These are phyloP conservation scores for Trialeurodes vaporariorum DNA, from an alignment of 1,140 invertebrate species.

Conservation along the genomic window DNA sequence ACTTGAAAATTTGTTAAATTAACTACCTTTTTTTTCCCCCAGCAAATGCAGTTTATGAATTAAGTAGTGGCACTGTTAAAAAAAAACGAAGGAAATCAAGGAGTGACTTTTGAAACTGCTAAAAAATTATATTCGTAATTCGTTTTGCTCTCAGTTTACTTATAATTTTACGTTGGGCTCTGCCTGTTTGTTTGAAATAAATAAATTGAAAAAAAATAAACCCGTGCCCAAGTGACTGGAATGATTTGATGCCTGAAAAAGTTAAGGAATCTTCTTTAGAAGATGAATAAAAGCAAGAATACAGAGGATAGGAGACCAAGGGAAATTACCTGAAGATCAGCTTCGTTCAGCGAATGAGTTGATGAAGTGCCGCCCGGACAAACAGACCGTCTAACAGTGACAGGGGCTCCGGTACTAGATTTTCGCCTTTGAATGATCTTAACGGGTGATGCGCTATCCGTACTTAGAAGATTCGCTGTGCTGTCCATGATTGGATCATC, in stretches of 20 bases:
- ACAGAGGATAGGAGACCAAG: not conserved
- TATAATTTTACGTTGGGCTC: constrained; percentile 2
- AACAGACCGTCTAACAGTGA: constrained; percentile 24
- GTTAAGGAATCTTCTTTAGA: not conserved
- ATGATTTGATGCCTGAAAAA: constrained; percentile 12
- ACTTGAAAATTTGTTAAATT: no score
- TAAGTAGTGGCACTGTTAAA: no score
- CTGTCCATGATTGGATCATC: constrained; percentile 45
- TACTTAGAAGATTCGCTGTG: constrained; percentile 35
- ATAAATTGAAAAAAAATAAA: no score
- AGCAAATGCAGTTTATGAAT: no score
- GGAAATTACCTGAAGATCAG: constrained; percentile 53
- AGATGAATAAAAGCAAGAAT: not conserved
- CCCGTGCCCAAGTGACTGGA: constrained; percentile 20
- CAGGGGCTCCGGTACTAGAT: constrained; percentile 16
- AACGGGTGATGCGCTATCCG: constrained; percentile 28
- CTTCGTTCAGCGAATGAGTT: constrained; percentile 73
- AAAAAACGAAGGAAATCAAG: no score
- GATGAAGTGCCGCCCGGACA: constrained; percentile 50
- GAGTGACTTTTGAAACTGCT: no score
- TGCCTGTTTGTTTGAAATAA: no score
- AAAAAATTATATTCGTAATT: not conserved
- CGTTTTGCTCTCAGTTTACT: not conserved
- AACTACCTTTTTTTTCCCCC: no score
- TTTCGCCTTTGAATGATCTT: constrained; percentile 4